Evolutionary conservation across 2,113 vertebrate species (phyloP).

Genomic region (cattle (Bos taurus)): DNA sequence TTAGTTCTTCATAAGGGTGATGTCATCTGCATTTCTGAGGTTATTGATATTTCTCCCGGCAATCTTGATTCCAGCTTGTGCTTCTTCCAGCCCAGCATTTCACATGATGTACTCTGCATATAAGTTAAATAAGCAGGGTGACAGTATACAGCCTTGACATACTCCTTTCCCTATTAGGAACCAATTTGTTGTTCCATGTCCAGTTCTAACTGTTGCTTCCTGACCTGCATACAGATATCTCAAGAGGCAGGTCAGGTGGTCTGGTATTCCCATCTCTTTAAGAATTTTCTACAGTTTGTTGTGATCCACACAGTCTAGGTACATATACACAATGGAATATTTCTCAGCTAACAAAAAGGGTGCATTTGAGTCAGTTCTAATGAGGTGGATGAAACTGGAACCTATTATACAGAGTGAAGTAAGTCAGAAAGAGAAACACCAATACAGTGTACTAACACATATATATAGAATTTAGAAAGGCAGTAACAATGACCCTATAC

Average conservation of each 20-base stretch:
- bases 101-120: neutral
- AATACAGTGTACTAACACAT: too few species aligned
- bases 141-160: neutral
- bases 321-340: neutral
- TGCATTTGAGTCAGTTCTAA: neutral
- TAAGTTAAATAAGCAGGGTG: neutral
- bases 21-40: neutral
- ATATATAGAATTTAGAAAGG: too few species aligned
- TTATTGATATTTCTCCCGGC: neutral
- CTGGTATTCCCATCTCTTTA: neutral
- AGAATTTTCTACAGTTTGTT: neutral
- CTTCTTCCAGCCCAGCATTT: neutral
- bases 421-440: too few species aligned
- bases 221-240: neutral
- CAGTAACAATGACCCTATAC: too few species aligned
- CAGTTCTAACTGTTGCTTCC: neutral
- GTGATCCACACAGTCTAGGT: neutral
- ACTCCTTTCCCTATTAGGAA: neutral
- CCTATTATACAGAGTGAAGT: too few species aligned
- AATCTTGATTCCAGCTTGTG: neutral
- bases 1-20: neutral
- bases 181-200: neutral
- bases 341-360: neutral
- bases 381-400: too few species aligned
- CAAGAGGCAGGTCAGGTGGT: neutral